phyloP scores from a whole-genome alignment of 2,797 vertebrate species.

The Hypotaenidia philippensis region DNA sequence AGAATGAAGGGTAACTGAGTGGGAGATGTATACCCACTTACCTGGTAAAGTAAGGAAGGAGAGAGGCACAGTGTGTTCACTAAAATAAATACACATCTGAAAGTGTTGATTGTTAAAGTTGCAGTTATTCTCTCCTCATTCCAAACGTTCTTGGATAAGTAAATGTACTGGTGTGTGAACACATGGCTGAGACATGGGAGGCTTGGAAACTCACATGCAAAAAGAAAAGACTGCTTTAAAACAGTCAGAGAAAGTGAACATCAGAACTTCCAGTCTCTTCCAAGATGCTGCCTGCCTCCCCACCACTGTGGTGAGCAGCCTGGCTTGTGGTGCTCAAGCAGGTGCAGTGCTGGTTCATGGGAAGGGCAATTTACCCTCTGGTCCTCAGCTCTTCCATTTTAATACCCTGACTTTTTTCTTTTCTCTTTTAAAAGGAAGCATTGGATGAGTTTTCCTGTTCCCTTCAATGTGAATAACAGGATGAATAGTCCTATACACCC shows the following conservation, averaged over 20 bases:
- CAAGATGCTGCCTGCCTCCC: neutral
- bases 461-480: too few relatives aligned
- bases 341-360: neutral
- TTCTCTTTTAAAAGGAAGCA: neutral
- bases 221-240: neutral
- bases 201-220: neutral
- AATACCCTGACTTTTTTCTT: neutral
- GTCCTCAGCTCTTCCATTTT: neutral
- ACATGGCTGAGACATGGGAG: neutral
- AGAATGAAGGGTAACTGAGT: neutral
- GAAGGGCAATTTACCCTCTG: neutral
- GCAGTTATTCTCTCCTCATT: neutral
- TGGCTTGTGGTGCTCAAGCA: fast-evolving
- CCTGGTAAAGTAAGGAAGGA: neutral
- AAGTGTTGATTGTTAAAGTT: neutral
- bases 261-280: neutral
- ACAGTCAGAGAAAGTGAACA: neutral
- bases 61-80: neutral
- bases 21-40: neutral
- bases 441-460: neutral
- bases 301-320: fast-evolving
- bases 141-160: neutral
- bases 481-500: too few relatives aligned
- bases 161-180: neutral
- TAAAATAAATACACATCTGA: neutral